Conservation (phyloP, 30 jellyfish, hydroid and myxozoan genomes). For the Cassiopea xamachana region DNA sequence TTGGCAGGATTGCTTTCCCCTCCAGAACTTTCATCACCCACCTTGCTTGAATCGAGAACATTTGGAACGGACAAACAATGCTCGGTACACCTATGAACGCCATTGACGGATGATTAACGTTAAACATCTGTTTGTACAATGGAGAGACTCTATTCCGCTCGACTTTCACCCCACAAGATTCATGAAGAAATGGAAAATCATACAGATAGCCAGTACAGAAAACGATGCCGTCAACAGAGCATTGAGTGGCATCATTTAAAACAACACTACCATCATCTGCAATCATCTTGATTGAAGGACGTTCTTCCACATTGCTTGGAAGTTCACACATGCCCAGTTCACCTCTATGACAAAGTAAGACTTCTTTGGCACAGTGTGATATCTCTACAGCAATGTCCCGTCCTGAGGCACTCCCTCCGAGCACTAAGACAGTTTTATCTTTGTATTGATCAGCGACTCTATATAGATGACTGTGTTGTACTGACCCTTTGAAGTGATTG, state of each 20-base stretch:
- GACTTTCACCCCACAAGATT: slow-evolving; percentile 37
- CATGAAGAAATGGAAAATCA: slow-evolving; percentile 73
- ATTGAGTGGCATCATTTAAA: slow-evolving; percentile 33
- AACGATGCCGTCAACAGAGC: slow-evolving; percentile 74
- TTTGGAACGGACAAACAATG: slow-evolving; percentile 72
- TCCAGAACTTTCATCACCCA: slow-evolving; percentile 54
- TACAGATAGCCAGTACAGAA: slow-evolving; percentile 88
- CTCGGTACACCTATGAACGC: slow-evolving; percentile 85
- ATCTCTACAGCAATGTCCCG: slow-evolving; percentile 82
- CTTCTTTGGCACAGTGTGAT: slow-evolving; percentile 52
- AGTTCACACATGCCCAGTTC: slow-evolving; percentile 43
- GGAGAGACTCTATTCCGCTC: slow-evolving; percentile 56
- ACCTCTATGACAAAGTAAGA: slow-evolving; percentile 74
- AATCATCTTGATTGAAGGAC: slow-evolving; percentile 33
- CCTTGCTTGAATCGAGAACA: slow-evolving; percentile 75
- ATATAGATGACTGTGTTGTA: slow-evolving; percentile 82
- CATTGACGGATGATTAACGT: slow-evolving; percentile 66
- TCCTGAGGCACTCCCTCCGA: slow-evolving; percentile 90
- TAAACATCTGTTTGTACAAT: slow-evolving; percentile 75
- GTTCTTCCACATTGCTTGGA: slow-evolving; percentile 67
- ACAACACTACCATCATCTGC: slow-evolving; percentile 55
- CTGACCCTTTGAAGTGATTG: slow-evolving; percentile 70
- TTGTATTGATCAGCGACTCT: slow-evolving; percentile 58
- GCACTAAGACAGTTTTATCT: slow-evolving; percentile 59
- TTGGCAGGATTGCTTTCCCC: slow-evolving; percentile 67